phyloP scores from a whole-genome alignment of 2,888 invertebrate genomes.

The Ochlodes sylvanus region DNA sequence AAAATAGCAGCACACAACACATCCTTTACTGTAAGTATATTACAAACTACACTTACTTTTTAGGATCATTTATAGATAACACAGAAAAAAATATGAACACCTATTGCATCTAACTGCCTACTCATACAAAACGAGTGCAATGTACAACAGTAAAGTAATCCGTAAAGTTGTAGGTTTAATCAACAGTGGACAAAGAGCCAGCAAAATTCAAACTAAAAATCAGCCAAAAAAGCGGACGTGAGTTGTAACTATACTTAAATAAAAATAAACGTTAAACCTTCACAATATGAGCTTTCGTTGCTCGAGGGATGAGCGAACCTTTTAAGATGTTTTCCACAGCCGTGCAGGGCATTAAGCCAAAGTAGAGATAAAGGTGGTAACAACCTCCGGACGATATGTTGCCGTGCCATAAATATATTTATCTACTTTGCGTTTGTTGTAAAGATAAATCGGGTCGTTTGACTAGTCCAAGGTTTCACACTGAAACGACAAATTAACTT shows the following conservation, averaged over 20 bases:
- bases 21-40: too few species aligned
- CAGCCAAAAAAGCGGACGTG: slow-evolving; percentile 11
- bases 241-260: slow-evolving; percentile 29
- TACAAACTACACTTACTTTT: too few species aligned
- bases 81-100: too few species aligned
- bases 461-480: slow-evolving; percentile 66
- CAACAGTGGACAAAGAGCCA: slow-evolving; percentile 2
- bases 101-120: too few species aligned
- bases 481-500: slow-evolving; percentile 53
- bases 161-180: not conserved
- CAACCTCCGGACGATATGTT: slow-evolving; percentile 68
- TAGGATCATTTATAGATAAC: too few species aligned
- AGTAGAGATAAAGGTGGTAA: slow-evolving; percentile 72
- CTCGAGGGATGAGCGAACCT: slow-evolving; percentile 69
- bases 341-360: slow-evolving; percentile 69
- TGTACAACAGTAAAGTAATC: not conserved
- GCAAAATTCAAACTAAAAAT: not conserved
- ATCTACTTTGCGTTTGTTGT: slow-evolving; percentile 76
- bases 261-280: slow-evolving; percentile 43
- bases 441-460: slow-evolving; percentile 72
- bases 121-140: too few species aligned
- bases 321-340: slow-evolving; percentile 76
- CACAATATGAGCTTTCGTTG: slow-evolving; percentile 58
- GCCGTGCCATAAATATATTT: slow-evolving; percentile 72
- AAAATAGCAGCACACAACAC: too few species aligned